Evolutionary conservation across 1,140 invertebrate genomes (phyloP).

Genomic region (Trichonephila inaurata): DNA sequence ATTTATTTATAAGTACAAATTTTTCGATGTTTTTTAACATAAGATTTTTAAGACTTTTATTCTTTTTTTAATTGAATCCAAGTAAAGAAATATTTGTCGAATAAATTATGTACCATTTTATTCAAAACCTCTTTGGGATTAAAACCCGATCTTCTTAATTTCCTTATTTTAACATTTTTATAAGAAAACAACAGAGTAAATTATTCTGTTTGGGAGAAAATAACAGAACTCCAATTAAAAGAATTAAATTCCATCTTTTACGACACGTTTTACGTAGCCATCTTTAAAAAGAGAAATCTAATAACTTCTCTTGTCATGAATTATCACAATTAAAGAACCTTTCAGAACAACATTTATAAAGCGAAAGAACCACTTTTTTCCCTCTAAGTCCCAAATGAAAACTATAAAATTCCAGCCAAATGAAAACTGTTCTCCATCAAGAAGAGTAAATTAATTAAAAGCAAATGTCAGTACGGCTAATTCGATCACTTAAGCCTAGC

Average conservation of each 20-base stretch:
- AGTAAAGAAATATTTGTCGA: too few species aligned
- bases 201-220: neutral
- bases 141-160: neutral
- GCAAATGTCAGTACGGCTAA: constrained; percentile 43
- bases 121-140: neutral
- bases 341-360: neutral
- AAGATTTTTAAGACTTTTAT: neutral
- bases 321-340: constrained; percentile 43
- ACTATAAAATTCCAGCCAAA: constrained; percentile 12
- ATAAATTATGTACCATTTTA: too few species aligned
- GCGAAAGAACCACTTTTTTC: neutral
- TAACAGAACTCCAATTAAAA: neutral
- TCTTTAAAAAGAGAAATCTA: neutral
- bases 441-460: constrained; percentile 56
- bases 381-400: neutral
- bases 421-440: neutral
- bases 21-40: neutral
- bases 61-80: neutral
- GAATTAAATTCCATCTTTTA: neutral
- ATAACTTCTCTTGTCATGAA: constrained; percentile 37
- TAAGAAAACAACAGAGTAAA: neutral
- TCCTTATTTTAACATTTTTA: neutral
- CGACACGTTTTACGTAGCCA: neutral
- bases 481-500: constrained; percentile 39
- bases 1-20: too few species aligned